Evolutionary conservation across 1,140 invertebrate species (phyloP).

Genomic region (Nephila pilipes): DNA sequence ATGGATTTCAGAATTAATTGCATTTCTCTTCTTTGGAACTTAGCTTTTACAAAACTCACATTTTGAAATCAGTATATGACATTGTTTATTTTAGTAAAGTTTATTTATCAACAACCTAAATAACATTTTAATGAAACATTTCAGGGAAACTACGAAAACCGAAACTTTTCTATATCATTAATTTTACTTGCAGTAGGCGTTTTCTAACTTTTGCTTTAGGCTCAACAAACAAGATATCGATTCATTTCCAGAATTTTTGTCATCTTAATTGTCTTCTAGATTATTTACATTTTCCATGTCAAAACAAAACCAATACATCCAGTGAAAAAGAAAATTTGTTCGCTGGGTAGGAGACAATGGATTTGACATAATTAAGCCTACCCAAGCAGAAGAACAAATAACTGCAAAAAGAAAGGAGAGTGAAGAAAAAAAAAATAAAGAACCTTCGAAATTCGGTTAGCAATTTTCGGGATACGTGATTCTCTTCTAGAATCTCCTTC

Average conservation of each 20-base stretch:
- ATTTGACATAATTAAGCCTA: constrained; percentile 36
- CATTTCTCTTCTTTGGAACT: too few relatives aligned
- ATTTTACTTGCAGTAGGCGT: too few relatives aligned
- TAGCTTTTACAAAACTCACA: too few relatives aligned
- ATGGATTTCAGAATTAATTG: too few relatives aligned
- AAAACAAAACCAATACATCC: background rate
- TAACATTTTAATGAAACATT: too few relatives aligned
- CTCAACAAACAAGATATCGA: background rate
- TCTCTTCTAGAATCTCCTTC: constrained; percentile 31
- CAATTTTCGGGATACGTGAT: constrained; percentile 64
- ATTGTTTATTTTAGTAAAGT: too few relatives aligned
- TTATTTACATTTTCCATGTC: background rate
- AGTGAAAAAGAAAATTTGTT: background rate
- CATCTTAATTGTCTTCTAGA: background rate
- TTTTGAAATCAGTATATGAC: too few relatives aligned
- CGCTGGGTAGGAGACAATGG: background rate
- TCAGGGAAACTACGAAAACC: too few relatives aligned
- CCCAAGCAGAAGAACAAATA: background rate
- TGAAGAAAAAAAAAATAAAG: background rate
- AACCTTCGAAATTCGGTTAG: constrained; percentile 63
- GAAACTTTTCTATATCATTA: too few relatives aligned
- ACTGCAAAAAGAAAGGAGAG: background rate
- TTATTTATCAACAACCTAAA: too few relatives aligned
- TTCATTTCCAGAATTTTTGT: background rate
- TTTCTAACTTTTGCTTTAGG: too few relatives aligned